phyloP scores from a whole-genome alignment of 37 sponge, comb jelly and placozoan species.

The Crambe crambe region DNA sequence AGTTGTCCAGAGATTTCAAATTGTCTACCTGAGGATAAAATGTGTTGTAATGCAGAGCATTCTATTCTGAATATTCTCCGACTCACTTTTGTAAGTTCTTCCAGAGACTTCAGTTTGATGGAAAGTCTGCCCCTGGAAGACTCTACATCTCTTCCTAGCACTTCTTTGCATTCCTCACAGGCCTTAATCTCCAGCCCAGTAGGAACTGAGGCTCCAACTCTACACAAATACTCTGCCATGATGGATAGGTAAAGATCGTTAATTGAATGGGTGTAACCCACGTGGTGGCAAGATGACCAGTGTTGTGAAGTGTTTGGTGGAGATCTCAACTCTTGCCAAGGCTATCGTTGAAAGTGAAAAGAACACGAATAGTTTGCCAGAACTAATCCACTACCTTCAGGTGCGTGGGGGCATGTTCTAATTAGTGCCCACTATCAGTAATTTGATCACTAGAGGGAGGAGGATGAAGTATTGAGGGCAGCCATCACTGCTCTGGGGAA shows the following conservation, averaged over 20 bases:
- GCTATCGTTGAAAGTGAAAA: conserved; percentile 28
- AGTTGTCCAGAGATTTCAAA: conserved; percentile 53
- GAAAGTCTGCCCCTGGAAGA: conserved; percentile 32
- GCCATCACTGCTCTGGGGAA: conserved; percentile 7
- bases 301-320: background rate
- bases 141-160: conserved; percentile 15
- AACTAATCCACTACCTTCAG: conserved; percentile 48
- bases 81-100: conserved; percentile 22
- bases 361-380: conserved; percentile 60
- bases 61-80: too few species aligned
- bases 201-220: conserved; percentile 57
- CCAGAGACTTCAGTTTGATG: conserved; percentile 9
- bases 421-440: too few species aligned
- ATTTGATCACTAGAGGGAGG: background rate
- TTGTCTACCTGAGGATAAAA: conserved; percentile 17
- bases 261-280: background rate
- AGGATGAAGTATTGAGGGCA: conserved; percentile 12
- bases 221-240: conserved; percentile 11
- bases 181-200: conserved; percentile 74
- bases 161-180: conserved; percentile 52
- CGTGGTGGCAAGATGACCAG: background rate
- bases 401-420: conserved; percentile 11
- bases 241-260: too few species aligned
- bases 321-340: conserved; percentile 24
- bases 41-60: too few species aligned